Conservation (phyloP, 1,140 invertebrate species). For the Condylostylus longicornis region DNA sequence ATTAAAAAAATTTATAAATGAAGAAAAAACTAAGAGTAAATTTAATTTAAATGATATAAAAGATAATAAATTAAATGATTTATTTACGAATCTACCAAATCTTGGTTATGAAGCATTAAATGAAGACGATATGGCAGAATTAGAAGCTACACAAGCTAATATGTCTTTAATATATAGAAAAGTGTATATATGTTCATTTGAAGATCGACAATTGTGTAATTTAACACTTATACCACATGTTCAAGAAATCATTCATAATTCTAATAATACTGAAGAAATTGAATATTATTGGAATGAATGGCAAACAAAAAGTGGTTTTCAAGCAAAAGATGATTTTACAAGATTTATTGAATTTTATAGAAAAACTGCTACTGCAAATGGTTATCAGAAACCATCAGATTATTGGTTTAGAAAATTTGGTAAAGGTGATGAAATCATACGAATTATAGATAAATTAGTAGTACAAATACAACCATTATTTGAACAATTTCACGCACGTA, state of each 20-base stretch:
- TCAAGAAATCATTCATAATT: conserved; percentile 15
- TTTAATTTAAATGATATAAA: too few relatives aligned
- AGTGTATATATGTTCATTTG: conserved; percentile 17
- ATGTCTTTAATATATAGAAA: conserved; percentile 21
- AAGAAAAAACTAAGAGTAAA: too few relatives aligned
- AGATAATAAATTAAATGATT: too few relatives aligned
- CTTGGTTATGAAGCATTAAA: conserved; percentile 16
- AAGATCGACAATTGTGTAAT: conserved; percentile 16
- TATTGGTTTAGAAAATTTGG: conserved; percentile 22
- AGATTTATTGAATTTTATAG: conserved; percentile 23
- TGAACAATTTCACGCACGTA: conserved; percentile 25
- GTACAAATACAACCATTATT: conserved; percentile 15
- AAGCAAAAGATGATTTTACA: conserved; percentile 13
- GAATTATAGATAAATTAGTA: conserved; percentile 15
- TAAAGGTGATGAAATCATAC: conserved; percentile 8
- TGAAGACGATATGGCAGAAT: conserved; percentile 6
- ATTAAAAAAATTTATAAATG: too few relatives aligned
- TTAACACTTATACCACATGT: conserved; percentile 21
- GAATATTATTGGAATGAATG: conserved; percentile 28
- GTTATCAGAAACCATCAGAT: conserved; percentile 15
- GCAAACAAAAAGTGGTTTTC: conserved; percentile 14
- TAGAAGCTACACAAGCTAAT: conserved; percentile 13
- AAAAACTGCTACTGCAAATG: conserved; percentile 21
- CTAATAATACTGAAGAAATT: conserved; percentile 18
- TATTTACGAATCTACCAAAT: too few relatives aligned